Evolutionary conservation across 2,113 vertebrate genomes (phyloP), one percentile per base, ranked within the genome.

Genomic region (Microtus pennsylvanicus): DNA sequence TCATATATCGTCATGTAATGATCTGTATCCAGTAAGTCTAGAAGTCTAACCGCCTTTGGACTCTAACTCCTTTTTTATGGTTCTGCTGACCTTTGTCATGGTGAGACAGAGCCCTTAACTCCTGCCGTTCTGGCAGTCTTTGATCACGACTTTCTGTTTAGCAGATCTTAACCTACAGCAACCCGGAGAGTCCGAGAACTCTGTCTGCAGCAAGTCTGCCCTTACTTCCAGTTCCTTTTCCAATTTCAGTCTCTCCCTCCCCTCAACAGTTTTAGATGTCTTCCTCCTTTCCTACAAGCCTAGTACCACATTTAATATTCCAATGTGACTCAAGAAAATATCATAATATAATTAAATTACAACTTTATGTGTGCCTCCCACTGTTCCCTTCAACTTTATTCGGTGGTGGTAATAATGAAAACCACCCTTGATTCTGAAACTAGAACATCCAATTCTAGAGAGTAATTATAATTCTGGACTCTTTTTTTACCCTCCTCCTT

Each of bases 391-490:
- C 80, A n/a, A 61, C 21, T 94, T 89, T 87, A 55, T 91, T 86
- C 69, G 63, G 58, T 12, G 82, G 69, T 16, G 42, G 35, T 93
- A 58, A 87, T 65, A 63, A 78, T 94, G 45, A 83, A 91, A 91
- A 86, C 74, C 33, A 78, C 38, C 82, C 67, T 89, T 92, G 52
- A 86, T 82, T 87, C 85, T 90, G 75, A 95, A 94, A 92, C 69
- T 69, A 95, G 35, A 89, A 89, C 58, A 61, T 78, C 47, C 87
- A 74, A 78, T 90, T 94, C 78, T 72, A 50, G 50, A 35, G 81
- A 89, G 50, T 55, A 91, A 96, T 95, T 94, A 89, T 58, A 94
- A 97, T 78, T 47, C 69, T 90, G 24, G 69, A 19, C 61, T 89
- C n/a, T 87, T 65, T 89, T 22, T 87, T 58, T 69, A 50, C 38